Conservation (phyloP, 2,113 vertebrate genomes). For the Ginglymostoma cirratum region DNA sequence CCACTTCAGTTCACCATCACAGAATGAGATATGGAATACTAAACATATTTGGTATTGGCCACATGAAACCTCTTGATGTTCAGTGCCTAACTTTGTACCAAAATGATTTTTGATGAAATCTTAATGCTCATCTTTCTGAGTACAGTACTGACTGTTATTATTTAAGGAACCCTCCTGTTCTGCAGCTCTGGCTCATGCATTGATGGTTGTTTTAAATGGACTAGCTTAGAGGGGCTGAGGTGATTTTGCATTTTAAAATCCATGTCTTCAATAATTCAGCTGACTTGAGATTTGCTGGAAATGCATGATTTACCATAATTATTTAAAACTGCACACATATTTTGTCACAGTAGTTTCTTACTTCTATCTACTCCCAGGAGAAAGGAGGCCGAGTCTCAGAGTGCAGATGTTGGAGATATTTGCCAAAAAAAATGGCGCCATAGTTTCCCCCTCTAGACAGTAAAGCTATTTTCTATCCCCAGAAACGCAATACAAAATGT, state of each 20-base stretch:
- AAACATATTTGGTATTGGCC: not conserved
- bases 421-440: not conserved
- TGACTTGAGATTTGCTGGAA: not conserved
- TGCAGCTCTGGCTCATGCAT: too few relatives aligned
- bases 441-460: not conserved
- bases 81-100: not conserved
- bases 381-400: too few relatives aligned
- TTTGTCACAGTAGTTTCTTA: not conserved
- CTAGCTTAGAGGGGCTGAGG: not conserved
- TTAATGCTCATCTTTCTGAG: not conserved
- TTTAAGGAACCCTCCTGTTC: not conserved
- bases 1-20: not conserved
- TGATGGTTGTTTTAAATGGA: not conserved
- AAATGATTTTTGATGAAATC: constrained; percentile 2
- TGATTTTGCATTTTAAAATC: not conserved
- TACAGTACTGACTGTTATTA: not conserved
- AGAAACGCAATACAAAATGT: not conserved
- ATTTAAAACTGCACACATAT: too few relatives aligned
- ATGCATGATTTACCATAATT: not conserved
- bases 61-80: not conserved
- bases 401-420: not conserved
- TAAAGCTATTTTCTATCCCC: not conserved
- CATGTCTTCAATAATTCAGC: not conserved
- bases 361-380: not conserved
- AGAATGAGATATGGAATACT: not conserved